Percentiles rank a stretch among this genome's conserved stretches.
These are phyloP conservation scores for Alentia gelatinosa DNA, from an alignment of 2,888 invertebrate species.

Conservation along the genomic window DNA sequence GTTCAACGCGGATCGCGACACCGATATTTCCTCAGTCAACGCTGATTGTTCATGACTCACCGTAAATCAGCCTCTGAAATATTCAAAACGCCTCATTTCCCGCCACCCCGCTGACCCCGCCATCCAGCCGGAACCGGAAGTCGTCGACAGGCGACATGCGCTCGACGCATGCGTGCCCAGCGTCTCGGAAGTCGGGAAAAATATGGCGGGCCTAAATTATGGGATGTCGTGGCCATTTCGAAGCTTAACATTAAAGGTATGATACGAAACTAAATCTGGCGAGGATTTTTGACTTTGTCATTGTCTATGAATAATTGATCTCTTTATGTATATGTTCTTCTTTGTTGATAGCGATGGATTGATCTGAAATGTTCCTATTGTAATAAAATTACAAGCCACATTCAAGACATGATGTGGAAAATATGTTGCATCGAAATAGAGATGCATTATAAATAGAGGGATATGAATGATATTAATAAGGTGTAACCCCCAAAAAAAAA, in stretches of 20 bases:
- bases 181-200: background rate
- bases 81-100: background rate
- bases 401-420: too few relatives aligned
- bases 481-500: too few relatives aligned
- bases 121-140: slow-evolving; percentile 27
- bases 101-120: background rate
- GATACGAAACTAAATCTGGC: too few relatives aligned
- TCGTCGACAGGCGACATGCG: background rate
- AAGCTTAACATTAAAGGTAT: background rate
- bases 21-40: background rate
- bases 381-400: too few relatives aligned
- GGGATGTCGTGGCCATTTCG: background rate
- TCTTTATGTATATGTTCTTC: background rate
- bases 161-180: slow-evolving; percentile 22
- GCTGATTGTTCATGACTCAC: slow-evolving; percentile 11
- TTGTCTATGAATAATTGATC: background rate
- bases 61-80: slow-evolving; percentile 5
- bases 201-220: slow-evolving; percentile 28
- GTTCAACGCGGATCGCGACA: background rate
- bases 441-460: too few relatives aligned
- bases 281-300: background rate
- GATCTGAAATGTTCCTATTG: too few relatives aligned
- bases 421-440: too few relatives aligned
- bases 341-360: background rate
- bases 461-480: too few relatives aligned